These are phyloP conservation scores for Pelecanoides urinatrix DNA, from an alignment of 2,113 vertebrate genomes.

Conservation along the genomic window DNA sequence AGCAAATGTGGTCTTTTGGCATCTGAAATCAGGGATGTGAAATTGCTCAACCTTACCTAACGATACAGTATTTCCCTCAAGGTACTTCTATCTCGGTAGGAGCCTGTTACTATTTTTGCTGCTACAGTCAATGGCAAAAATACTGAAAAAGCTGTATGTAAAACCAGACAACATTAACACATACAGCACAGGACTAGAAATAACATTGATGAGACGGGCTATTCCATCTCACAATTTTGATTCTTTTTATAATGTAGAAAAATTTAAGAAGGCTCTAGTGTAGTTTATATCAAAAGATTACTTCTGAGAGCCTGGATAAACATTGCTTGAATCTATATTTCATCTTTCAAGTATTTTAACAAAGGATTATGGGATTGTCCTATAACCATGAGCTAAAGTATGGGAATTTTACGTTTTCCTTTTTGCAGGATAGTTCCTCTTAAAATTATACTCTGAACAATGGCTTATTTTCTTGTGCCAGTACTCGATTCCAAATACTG, in stretches of 20 bases:
- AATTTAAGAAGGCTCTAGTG: not conserved
- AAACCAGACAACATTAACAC: not conserved
- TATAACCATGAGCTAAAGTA: constrained; percentile 51
- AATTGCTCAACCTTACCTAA: not conserved
- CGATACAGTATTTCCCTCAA: not conserved
- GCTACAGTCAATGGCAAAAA: not conserved
- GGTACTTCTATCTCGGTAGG: not conserved
- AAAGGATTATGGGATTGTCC: constrained; percentile 65
- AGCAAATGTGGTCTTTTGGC: not conserved
- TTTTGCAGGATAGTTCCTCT: constrained; percentile 70
- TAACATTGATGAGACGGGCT: not conserved
- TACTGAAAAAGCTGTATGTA: not conserved
- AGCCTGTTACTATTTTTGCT: not conserved
- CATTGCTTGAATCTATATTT: constrained; percentile 23
- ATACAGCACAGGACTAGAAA: not conserved
- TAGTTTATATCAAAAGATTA: constrained; percentile 27
- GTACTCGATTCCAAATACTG: constrained; percentile 81
- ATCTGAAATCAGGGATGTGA: not conserved
- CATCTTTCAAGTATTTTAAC: constrained; percentile 49
- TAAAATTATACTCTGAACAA: constrained; percentile 82
- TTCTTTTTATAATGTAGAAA: not conserved
- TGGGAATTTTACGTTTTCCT: constrained; percentile 68
- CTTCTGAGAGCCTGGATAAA: constrained; percentile 45
- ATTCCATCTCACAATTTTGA: not conserved
- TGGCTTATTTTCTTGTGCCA: constrained; percentile 86